Percentiles rank a stretch among this genome's conserved stretches.
Evolutionary conservation across 1,140 invertebrate species (phyloP).

Genomic region (Drosophila baimaii): DNA sequence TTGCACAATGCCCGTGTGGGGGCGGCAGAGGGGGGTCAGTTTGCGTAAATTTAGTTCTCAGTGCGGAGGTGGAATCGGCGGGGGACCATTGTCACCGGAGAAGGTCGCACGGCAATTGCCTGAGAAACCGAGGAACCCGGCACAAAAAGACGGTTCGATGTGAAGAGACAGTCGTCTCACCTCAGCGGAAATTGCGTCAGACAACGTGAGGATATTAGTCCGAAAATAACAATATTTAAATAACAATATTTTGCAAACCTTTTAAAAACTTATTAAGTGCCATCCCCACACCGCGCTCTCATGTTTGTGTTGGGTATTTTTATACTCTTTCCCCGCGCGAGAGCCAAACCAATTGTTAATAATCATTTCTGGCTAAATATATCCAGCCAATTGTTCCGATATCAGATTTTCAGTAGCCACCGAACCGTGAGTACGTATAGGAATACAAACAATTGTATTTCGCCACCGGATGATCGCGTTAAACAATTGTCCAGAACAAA

Average conservation of each 20-base stretch:
- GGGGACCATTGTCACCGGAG: constrained; percentile 71
- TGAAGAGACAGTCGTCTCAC: constrained; percentile 37
- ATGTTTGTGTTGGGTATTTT: constrained; percentile 33
- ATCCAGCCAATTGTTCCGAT: constrained; percentile 10
- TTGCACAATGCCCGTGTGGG: constrained; percentile 11
- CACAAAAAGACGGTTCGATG: constrained; percentile 32
- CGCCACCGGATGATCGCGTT: constrained; percentile 28
- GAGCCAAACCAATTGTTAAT: constrained; percentile 2
- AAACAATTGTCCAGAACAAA: constrained; percentile 1
- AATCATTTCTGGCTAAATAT: constrained; percentile 23
- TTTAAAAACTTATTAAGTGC: constrained; percentile 74
- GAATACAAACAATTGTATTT: constrained; percentile 19
- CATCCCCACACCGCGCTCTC: constrained; percentile 21
- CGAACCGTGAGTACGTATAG: too few relatives aligned
- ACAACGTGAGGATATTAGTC: constrained; percentile 64
- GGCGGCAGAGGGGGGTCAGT: constrained; percentile 22
- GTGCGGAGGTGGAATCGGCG: constrained; percentile 18
- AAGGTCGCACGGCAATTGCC: constrained; percentile 74
- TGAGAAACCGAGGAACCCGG: constrained; percentile 45
- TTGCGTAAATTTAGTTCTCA: constrained; percentile 24
- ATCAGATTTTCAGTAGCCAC: too few relatives aligned
- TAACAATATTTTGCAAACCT: constrained; percentile 73
- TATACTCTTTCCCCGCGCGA: constrained; percentile 34
- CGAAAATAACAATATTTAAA: constrained; percentile 78
- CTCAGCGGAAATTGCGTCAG: constrained; percentile 69